Percentiles rank a stretch among this genome's conserved stretches.
phyloP scores from a whole-genome alignment of 37 sponge, comb jelly and placozoan genomes.

The Ephydatia muelleri region DNA sequence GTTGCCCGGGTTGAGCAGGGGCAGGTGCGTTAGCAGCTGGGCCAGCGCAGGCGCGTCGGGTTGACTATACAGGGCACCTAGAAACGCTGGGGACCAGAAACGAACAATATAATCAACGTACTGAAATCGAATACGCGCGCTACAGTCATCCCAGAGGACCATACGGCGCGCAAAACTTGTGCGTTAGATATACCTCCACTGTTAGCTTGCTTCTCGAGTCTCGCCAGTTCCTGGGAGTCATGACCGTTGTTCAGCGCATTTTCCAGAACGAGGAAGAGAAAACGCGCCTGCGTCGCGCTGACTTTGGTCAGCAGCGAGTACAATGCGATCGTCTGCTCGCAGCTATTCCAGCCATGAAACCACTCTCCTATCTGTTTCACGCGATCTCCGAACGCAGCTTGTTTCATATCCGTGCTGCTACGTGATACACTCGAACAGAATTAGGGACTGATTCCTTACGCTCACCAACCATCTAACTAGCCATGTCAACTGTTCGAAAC shows the following conservation, averaged over 20 bases:
- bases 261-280: constrained; percentile 82
- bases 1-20: constrained; percentile 81
- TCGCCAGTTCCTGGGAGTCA: constrained; percentile 58
- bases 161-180: neutral
- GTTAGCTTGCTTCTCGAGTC: constrained; percentile 82
- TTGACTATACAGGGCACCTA: constrained; percentile 65
- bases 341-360: constrained; percentile 88
- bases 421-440: neutral
- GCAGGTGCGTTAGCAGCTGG: constrained; percentile 72
- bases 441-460: neutral
- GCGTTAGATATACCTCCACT: constrained; percentile 47
- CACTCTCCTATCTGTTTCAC: constrained; percentile 63
- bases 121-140: constrained; percentile 5
- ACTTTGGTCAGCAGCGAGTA: constrained; percentile 84
- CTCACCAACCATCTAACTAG: neutral
- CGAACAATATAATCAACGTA: constrained; percentile 16
- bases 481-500: neutral
- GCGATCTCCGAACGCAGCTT: constrained; percentile 73
- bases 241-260: constrained; percentile 48
- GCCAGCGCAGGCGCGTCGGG: constrained; percentile 63
- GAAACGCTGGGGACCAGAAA: constrained; percentile 46
- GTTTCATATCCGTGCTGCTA: constrained; percentile 45
- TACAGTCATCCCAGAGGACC: neutral
- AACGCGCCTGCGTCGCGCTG: constrained; percentile 78
- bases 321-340: constrained; percentile 90